Percentiles rank a stretch among this genome's conserved stretches.
phyloP scores from a whole-genome alignment of 2,888 invertebrate species.

The Lasioglossum figueresi region DNA sequence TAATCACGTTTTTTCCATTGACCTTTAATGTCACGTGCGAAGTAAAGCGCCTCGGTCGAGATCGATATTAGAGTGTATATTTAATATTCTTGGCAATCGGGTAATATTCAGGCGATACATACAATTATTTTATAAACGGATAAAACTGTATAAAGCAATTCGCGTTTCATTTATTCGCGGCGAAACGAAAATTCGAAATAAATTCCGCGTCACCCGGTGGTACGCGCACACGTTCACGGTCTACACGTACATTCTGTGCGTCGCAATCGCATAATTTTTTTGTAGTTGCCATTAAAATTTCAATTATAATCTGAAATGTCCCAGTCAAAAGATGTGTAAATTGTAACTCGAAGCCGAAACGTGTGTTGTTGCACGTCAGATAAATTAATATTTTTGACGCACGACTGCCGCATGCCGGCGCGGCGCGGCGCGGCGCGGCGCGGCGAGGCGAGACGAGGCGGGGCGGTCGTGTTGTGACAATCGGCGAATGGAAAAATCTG shows the following conservation, averaged over 20 bases:
- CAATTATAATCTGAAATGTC: too few species aligned
- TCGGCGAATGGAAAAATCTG: not conserved
- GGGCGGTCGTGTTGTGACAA: not conserved
- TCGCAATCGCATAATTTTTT: not conserved
- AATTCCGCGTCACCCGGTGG: not conserved
- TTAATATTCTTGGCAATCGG: slow-evolving; percentile 4
- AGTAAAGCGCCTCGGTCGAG: not conserved
- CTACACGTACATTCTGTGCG: not conserved
- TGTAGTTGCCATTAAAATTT: not conserved
- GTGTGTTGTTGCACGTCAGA: not conserved
- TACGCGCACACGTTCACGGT: not conserved
- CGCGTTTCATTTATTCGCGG: not conserved
- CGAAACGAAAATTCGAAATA: not conserved
- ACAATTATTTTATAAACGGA: not conserved
- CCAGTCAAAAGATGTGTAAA: not conserved
- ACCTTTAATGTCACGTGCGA: slow-evolving; percentile 6
- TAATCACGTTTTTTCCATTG: slow-evolving; percentile 21
- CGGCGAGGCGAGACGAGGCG: too few species aligned
- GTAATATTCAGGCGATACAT: not conserved
- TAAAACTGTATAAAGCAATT: not conserved
- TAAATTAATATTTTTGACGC: not conserved
- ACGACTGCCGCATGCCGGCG: not conserved
- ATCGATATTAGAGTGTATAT: slow-evolving; percentile 14
- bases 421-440: too few species aligned
- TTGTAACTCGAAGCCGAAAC: not conserved